Evolutionary conservation across 1,140 invertebrate species (phyloP), one percentile per base, ranked within the genome.

Genomic region (Drosophila azteca): DNA sequence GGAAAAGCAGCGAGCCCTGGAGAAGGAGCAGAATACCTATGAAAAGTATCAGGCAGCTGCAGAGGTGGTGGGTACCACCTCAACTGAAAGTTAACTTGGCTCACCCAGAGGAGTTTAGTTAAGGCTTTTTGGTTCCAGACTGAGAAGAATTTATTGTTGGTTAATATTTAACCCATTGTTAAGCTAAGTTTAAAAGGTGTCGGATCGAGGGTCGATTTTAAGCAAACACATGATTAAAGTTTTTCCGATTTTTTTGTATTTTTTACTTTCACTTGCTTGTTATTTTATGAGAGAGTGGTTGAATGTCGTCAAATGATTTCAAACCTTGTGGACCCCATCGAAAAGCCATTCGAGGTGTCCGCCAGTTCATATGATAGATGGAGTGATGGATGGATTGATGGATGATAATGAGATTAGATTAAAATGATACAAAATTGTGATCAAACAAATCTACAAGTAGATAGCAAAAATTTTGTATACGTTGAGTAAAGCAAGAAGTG

Each of bases 231-330:
- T 11, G 3, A 6, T 50, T 53, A 0, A 29, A 43, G 9, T 44
- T 83, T 84, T 81, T 85, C 57, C 77, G 22, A 77, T 85, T 85
- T 85, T 85, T 84, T 84, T 85, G 35, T 63, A 67, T 64, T 73
- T 84, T 83, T 84, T 87, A 79, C 79, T 77, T 88, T 89, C 68
- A 77, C 79, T 88, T 88, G 83, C 83, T 88, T 88, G 83, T 88
- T 88, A 88, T 88, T 77, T 79, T 88, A 85, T 85, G 81, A 85
- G 78, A 69, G 61, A 74, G 78, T 80, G 66, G 50, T 45, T 64
- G 59, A 55, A 59, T 81, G 76, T 62, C 26, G 58, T 64, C 43
- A 68, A 60, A 76, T 88, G 83, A 73, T 54, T 75, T 24, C 53
- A 64, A 77, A 77, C 58, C 29, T 46, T 44, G 35, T 49, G 64